phyloP scores from a whole-genome alignment of 2,797 vertebrate species.

The Acomys russatus region DNA sequence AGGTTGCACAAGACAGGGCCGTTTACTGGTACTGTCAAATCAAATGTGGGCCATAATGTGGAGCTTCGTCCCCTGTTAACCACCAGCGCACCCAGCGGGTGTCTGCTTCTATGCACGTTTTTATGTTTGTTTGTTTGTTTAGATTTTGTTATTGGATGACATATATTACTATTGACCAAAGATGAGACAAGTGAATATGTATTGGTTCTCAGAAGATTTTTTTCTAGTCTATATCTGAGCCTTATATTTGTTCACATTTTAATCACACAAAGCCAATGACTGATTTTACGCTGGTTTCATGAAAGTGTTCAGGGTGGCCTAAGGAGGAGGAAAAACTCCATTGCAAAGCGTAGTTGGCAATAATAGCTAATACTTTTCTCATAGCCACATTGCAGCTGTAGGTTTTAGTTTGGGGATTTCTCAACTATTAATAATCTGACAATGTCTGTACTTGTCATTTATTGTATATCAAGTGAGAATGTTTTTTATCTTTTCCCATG shows the following conservation, averaged over 20 bases:
- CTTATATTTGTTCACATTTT: conserved; percentile 31
- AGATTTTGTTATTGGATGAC: neutral
- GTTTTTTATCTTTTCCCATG: neutral
- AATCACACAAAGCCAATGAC: conserved; percentile 68
- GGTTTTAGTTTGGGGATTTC: neutral
- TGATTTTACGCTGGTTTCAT: conserved; percentile 41
- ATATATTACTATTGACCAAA: conserved; percentile 50
- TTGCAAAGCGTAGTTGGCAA: neutral
- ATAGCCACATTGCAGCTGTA: too few relatives aligned
- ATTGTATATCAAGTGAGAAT: neutral
- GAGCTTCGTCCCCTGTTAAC: neutral
- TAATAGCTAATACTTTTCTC: neutral
- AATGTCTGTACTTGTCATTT: neutral
- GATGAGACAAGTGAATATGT: conserved; percentile 10
- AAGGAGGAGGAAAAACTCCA: neutral
- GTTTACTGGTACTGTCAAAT: neutral
- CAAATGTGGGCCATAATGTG: neutral
- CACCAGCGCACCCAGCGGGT: neutral
- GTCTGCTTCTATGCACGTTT: neutral
- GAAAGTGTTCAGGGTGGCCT: conserved; percentile 21
- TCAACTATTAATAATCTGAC: neutral
- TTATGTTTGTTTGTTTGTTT: too few relatives aligned
- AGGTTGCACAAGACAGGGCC: neutral
- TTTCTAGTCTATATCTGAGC: neutral
- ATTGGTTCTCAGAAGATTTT: neutral